Evolutionary conservation across 2,797 vertebrate species (phyloP).

Genomic region (Sciurus vulgaris): DNA sequence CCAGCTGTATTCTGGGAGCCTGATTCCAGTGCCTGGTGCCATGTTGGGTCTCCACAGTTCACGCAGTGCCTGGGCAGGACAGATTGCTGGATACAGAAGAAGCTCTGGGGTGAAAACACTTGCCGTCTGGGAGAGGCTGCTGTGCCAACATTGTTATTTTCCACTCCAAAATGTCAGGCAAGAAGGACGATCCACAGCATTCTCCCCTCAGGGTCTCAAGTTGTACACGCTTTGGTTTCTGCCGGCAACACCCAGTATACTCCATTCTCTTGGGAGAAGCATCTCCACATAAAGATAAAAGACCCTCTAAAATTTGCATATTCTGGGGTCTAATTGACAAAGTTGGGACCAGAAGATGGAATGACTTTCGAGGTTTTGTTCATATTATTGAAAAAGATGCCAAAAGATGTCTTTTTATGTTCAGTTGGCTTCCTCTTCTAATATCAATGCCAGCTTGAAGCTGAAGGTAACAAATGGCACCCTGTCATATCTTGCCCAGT

Average conservation of each 20-base stretch:
- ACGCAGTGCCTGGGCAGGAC: background rate
- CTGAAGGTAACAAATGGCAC: constrained; percentile 47
- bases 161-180: constrained; percentile 64
- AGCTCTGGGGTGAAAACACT: constrained; percentile 35
- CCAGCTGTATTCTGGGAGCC: background rate
- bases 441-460: constrained; percentile 34
- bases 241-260: background rate
- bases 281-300: background rate
- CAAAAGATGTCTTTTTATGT: constrained; percentile 47
- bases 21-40: background rate
- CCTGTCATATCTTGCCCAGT: background rate
- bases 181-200: constrained; percentile 39
- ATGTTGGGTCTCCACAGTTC: background rate
- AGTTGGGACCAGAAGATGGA: constrained; percentile 50
- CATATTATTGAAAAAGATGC: constrained; percentile 68
- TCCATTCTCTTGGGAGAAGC: background rate
- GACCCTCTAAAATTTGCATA: background rate
- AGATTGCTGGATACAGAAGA: background rate
- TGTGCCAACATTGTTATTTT: constrained; percentile 68
- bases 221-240: background rate
- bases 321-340: constrained; percentile 32
- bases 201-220: background rate
- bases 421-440: constrained; percentile 55
- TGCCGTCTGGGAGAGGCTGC: background rate
- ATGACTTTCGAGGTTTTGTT: constrained; percentile 78